Evolutionary conservation across 2,113 vertebrate species (phyloP).

Genomic region (Nestor notabilis): DNA sequence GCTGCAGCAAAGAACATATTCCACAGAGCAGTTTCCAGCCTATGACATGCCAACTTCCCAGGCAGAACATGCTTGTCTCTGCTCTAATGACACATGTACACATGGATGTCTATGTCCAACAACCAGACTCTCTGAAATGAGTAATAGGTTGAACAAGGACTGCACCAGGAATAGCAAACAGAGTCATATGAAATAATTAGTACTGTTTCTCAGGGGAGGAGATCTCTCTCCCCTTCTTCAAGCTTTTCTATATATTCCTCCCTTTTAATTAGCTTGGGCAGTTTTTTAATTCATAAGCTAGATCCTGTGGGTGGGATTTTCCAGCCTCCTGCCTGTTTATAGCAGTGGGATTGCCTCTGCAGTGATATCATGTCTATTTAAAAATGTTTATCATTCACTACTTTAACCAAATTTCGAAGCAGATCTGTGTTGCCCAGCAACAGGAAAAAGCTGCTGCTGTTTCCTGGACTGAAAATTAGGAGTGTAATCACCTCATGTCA

Average conservation of each 20-base stretch:
- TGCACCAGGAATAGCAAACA: not conserved
- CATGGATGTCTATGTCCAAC: not conserved
- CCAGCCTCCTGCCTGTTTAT: not conserved
- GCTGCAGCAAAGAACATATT: not conserved
- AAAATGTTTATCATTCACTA: slow-evolving; percentile 1
- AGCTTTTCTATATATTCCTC: not conserved
- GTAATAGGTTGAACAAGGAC: not conserved
- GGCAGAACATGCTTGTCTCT: not conserved
- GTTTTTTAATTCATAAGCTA: not conserved
- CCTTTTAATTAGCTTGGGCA: not conserved
- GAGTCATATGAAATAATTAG: not conserved
- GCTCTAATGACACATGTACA: not conserved
- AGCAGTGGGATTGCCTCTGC: slow-evolving; percentile 6
- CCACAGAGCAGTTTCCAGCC: not conserved
- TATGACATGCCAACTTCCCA: not conserved
- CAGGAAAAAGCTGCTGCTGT: not conserved
- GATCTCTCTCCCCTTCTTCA: not conserved
- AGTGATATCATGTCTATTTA: not conserved
- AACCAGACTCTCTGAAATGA: not conserved
- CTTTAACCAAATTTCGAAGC: slow-evolving; percentile 36
- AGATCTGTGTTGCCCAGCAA: slow-evolving; percentile 44
- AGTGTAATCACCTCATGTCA: slow-evolving; percentile 22
- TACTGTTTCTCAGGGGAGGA: not conserved
- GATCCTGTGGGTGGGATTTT: not conserved
- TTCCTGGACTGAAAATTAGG: slow-evolving; percentile 41